Evolutionary conservation across 2,888 invertebrate species (phyloP), one percentile per base, ranked within the genome.

Genomic region (Ellobium chinense): DNA sequence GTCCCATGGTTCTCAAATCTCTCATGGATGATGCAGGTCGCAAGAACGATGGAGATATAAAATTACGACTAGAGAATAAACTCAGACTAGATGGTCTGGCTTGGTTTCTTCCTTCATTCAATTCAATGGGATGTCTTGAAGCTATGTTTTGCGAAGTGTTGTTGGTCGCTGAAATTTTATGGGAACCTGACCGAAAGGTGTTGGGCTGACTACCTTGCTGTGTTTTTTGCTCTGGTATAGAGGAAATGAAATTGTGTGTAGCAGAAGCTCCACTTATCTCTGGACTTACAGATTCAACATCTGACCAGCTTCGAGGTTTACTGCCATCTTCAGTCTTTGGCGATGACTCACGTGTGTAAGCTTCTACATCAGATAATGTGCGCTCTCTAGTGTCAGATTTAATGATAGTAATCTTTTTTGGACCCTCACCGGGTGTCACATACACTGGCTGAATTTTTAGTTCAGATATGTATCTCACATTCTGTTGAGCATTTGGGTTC

Each of bases 11-110:
- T 46, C 31, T 74, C 18, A 80, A 29, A 27, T 80, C 74, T 29
- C 14, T 65, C 77, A 79, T 81, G 62, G 83, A 81, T 62, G 56
- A 54, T 12, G 58, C 77, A 2, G 83, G 83, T 2, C 73, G 65
- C 29, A 83, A 37, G 65, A 83, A 83, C 36, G 83, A 83, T 2
- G 83, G 81, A 0, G 83, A 76, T 34, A 83, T 77, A 58, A 83
- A 83, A 24, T 79, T 80, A 9, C 80, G 56, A 5, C 29, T 60
- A 29, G 62, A 12, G 21, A 69, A 69, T 2, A 54, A 24, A 24
- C 21, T 62, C 3, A 75, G 12, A 37, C 60, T 39, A n/a, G 75
- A 34, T 27, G 75, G 69, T 12, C 63, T 60, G 0, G 54, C 18
- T 56, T 29, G 29, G 24, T 24, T 46, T 46, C 9, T 18, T 12